Base-by-base conservation (phyloP, 2,888 invertebrate genomes). In the Notocelia uddmanniana region DNA sequence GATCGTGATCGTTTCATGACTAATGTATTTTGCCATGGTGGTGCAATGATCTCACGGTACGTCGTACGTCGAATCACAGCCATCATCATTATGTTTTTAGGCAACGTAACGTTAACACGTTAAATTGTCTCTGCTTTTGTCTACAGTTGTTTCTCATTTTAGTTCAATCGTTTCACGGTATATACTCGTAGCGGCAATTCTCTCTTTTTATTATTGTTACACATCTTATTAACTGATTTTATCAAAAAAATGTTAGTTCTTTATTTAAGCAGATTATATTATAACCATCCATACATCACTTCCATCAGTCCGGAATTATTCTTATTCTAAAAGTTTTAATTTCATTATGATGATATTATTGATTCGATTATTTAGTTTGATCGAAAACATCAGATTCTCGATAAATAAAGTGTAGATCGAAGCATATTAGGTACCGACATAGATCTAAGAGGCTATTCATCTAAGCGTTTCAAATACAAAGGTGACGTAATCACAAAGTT, bases 401-500 rank as follows among this genome's bases (percentile, higher is more conserved):
- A 67, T 63, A 68, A 57, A 70, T 48, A 52, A 66, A 45, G 26
- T 23, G 8, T 31, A 31, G 5, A 31, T 31, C 8, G 31, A 31
- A 6, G 8, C 31, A 84, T 87, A 81, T 84, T 83, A n/a, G n/a
- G n/a, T n/a, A 78, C 83, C 86, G 86, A 84, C 84, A 78, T 85
- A 82, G 86, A 88, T 88, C 86, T 86, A 83, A 82, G 80, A 89
- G 87, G 86, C 85, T 86, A 86, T 88, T 88, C 86, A 88, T 89
- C 86, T 85, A 82, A 82, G 80, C 78, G 81, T 80, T 84, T 85
- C 82, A 85, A 89, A 89, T 86, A 89, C 75, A 79, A 79, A 83
- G 83, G 48, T 92, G 91, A 92, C 90, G 91, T 89, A 92, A 92
- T 86, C 79, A 76, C 83, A 91, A 89, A 92, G 92, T 92, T 91